phyloP scores from a whole-genome alignment of 2,888 invertebrate species.

The Carpatolechia fugitivella region DNA sequence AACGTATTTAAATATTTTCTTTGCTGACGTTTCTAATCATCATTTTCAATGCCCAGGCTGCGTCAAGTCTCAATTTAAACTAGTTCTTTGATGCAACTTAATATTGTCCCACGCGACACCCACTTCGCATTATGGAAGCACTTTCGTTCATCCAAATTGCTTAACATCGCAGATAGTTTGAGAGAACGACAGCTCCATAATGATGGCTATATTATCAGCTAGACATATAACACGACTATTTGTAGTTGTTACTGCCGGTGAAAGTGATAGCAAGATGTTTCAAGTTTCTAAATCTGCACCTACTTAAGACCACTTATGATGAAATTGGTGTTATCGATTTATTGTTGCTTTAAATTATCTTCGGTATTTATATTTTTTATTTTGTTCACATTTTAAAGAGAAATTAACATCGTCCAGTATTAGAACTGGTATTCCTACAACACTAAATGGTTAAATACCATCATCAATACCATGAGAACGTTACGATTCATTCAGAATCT shows the following conservation, averaged over 20 bases:
- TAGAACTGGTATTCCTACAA: too few relatives aligned
- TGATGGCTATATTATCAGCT: conserved; percentile 15
- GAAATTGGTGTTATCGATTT: not conserved
- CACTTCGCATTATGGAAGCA: conserved; percentile 45
- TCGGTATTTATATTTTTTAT: not conserved
- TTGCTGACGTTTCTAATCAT: not conserved
- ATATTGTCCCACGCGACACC: conserved; percentile 64
- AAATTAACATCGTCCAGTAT: not conserved
- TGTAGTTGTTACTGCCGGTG: conserved; percentile 11
- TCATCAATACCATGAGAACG: too few relatives aligned
- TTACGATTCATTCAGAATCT: too few relatives aligned
- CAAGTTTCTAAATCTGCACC: conserved; percentile 11
- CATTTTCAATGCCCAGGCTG: not conserved
- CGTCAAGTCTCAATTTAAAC: conserved; percentile 20
- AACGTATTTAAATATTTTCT: too few relatives aligned
- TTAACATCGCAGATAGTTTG: conserved; percentile 43
- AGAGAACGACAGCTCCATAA: conserved; percentile 36
- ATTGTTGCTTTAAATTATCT: not conserved
- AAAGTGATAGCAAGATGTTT: conserved; percentile 18
- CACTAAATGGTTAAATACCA: too few relatives aligned
- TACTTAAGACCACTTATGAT: not conserved
- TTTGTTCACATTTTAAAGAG: too few relatives aligned
- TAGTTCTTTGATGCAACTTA: conserved; percentile 7
- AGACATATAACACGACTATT: conserved; percentile 9
- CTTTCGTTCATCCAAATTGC: conserved; percentile 65